phyloP scores from a whole-genome alignment of 2,888 invertebrate species.

The Mesodorylaimus sp. region DNA sequence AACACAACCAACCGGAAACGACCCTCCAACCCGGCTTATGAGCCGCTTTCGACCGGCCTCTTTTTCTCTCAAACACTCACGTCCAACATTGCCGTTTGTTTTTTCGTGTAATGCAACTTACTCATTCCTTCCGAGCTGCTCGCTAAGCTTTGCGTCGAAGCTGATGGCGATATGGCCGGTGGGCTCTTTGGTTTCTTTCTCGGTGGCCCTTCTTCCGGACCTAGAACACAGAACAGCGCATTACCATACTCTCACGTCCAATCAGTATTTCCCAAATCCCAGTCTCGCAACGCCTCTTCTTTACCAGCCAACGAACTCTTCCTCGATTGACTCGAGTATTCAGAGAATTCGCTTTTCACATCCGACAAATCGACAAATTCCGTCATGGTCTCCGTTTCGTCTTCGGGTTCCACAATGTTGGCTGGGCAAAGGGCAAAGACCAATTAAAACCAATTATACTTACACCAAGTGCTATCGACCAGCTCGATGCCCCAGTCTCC shows the following conservation, averaged over 20 bases:
- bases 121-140: constrained; percentile 27
- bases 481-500: constrained; percentile 29
- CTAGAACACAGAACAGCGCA: constrained; percentile 15
- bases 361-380: constrained; percentile 20
- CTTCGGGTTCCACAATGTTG: constrained; percentile 18
- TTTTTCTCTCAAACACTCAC: too few relatives aligned
- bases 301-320: constrained; percentile 10
- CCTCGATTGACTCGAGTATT: constrained; percentile 18
- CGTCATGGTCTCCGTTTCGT: constrained; percentile 17
- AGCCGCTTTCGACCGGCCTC: too few relatives aligned
- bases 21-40: too few relatives aligned
- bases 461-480: constrained; percentile 29
- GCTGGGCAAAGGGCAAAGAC: constrained; percentile 15
- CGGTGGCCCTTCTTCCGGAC: constrained; percentile 29
- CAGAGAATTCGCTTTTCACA: constrained; percentile 24
- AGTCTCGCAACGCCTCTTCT: not conserved
- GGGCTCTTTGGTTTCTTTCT: constrained; percentile 30
- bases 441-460: constrained; percentile 14
- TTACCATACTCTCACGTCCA: not conserved
- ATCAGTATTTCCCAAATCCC: too few relatives aligned
- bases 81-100: not conserved
- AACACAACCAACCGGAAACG: too few relatives aligned
- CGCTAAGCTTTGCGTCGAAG: constrained; percentile 25
- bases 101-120: constrained; percentile 8
- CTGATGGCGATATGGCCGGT: constrained; percentile 29